phyloP scores from a whole-genome alignment of 2,797 vertebrate genomes.

The Acanthopagrus latus region DNA sequence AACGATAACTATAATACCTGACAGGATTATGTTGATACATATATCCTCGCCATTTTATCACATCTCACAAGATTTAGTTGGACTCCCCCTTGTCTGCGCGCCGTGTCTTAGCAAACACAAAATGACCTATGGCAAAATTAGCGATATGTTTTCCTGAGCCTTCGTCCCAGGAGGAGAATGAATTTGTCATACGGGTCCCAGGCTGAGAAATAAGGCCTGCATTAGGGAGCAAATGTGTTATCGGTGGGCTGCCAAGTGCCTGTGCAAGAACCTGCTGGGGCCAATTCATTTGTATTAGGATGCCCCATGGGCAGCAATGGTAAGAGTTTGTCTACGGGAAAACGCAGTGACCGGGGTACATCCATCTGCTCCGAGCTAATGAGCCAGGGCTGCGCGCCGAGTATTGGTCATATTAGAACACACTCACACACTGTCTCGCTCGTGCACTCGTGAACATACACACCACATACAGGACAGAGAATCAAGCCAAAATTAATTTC shows the following conservation, averaged over 20 bases:
- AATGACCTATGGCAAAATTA: conserved; percentile 47
- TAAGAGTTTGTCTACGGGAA: conserved; percentile 54
- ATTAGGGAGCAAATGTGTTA: conserved; percentile 61
- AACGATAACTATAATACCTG: conserved; percentile 20
- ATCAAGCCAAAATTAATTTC: neutral
- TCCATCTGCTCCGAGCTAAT: conserved; percentile 65
- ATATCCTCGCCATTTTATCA: conserved; percentile 18
- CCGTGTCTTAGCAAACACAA: conserved; percentile 9
- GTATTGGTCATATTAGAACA: conserved; percentile 40
- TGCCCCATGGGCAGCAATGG: conserved; percentile 39
- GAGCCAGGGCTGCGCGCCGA: conserved; percentile 48
- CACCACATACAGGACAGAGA: conserved; percentile 2
- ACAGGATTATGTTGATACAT: conserved; percentile 36
- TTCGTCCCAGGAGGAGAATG: conserved; percentile 41
- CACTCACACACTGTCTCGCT: conserved; percentile 16
- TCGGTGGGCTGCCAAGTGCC: conserved; percentile 54
- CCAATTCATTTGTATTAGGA: conserved; percentile 71
- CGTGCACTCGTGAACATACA: neutral
- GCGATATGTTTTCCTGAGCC: conserved; percentile 31
- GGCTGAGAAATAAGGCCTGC: conserved; percentile 54
- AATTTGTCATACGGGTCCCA: conserved; percentile 52
- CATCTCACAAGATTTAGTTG: conserved; percentile 9
- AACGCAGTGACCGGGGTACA: conserved; percentile 44
- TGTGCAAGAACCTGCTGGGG: conserved; percentile 53
- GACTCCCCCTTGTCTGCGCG: conserved; percentile 16